Evolutionary conservation across 2,113 vertebrate species (phyloP), one percentile per base, ranked within the genome.

Genomic region (Synodontis membranacea): DNA sequence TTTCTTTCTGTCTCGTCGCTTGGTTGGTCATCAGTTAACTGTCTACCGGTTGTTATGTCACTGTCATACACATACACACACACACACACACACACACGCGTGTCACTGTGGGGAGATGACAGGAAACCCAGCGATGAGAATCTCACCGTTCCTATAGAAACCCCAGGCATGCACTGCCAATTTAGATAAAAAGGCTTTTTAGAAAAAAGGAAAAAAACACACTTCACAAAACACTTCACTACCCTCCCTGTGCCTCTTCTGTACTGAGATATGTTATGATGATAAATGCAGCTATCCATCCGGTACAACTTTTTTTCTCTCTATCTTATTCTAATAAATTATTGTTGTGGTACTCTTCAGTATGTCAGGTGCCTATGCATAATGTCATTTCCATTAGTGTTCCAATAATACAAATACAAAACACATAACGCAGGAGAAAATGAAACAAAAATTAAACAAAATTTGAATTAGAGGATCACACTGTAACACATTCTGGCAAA

Each of bases 31-130:
- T 89, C 92, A 90, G 93, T 91, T 91, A 93, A 93, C 92, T 91
- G 92, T 93, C 93, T 93, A 92, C 92, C 93, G 93, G 92, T 93
- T 92, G 93, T 95, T 94, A 93, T 93, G 91, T 94, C 92, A 94
- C 93, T 88, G 91, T 93, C 91, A 90, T 48, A 92, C 54, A 88
- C 90, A 87, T n/a, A n/a, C n/a, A n/a, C n/a, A n/a, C n/a, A n/a
- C n/a, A n/a, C n/a, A 90, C 64, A 92, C 54, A 88, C 90, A 90
- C 64, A 92, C 54, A 88, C 90, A 87, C 85, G 76, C 76, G 89
- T 92, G 90, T 91, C 91, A 90, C 80, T 92, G 92, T 92, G 86
- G 91, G 93, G 93, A 93, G 87, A 92, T 92, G 78, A 94, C 94
- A 95, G 94, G 94, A 95, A 94, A 94, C 88, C 89, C 92, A 94